Base-by-base conservation (phyloP, 1,140 invertebrate species). In the Brachionus paranguensis region DNA sequence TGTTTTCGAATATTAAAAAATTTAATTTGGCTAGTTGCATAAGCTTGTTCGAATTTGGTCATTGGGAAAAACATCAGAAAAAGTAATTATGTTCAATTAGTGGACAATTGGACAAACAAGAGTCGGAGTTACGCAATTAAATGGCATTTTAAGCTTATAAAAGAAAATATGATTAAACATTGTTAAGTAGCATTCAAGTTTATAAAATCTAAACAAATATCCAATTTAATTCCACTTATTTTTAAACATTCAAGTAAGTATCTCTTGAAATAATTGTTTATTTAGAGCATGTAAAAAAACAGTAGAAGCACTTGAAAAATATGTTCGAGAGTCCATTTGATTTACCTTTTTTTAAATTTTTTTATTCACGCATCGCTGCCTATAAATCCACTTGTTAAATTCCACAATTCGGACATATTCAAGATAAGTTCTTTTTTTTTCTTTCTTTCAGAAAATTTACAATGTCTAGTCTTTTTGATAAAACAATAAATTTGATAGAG, bases 281-380 rank as follows among this genome's bases (percentile, higher is more conserved):
- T 43, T 74, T 14, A 74, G 70, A 68, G 27, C 65, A 33, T 33
- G 33, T 74, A 20, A 76, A 50, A 47, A 50, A 20, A 76, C 20
- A 47, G 45, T 76, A 53, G 45, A 76, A 76, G 27, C 27, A 76
- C 72, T 76, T 27, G 72, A 76, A 76, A 50, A 74, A 45, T 43
- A 60, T 76, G 72, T 50, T 76, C 45, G 47, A 76, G 72, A 50
- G 43, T 27, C 20, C 33, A 43, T 76, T 76, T 50, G 72, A 76
- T 76, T 76, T 76, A 76, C 72, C 72, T 74, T 72, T 43, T 12
- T 24, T 29, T 41, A 6, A 70, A 29, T 53, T 76, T 47, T 27
- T 76, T 53, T 53, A 50, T 14, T 50, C 14, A 70, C 65, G 65
- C 70, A 43, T 24, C 37, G 17, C 17, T 41, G 11, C 6, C 8